Percentiles rank a stretch among this genome's conserved stretches.
These are phyloP conservation scores for Aspidiotus destructor DNA, from an alignment of 2,888 invertebrate genomes.

Conservation along the genomic window DNA sequence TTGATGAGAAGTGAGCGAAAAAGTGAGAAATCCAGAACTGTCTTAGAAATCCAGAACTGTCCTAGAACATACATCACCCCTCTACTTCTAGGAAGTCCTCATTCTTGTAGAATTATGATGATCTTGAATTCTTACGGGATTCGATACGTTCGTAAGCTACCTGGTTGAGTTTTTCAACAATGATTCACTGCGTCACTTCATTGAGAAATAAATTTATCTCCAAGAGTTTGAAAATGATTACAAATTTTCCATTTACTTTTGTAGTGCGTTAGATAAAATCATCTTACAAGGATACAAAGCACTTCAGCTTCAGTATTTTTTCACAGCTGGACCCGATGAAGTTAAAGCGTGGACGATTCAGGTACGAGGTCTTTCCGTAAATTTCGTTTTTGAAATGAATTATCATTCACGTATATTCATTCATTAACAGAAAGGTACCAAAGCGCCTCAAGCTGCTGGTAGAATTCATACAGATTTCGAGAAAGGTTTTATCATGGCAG, in stretches of 20 bases:
- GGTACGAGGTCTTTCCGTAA: slow-evolving; percentile 47
- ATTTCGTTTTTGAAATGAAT: slow-evolving; percentile 9
- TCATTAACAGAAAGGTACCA: slow-evolving; percentile 75
- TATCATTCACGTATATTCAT: neutral
- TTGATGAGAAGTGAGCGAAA: no score
- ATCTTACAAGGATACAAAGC: slow-evolving; percentile 95
- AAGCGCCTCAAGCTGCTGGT: slow-evolving; percentile 97
- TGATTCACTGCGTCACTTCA: neutral
- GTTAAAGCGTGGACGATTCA: slow-evolving; percentile 99
- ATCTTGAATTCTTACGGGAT: no score
- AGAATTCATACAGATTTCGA: slow-evolving; percentile 99
- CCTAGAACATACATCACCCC: no score
- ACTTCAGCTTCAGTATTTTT: slow-evolving; percentile 93
- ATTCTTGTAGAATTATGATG: no score
- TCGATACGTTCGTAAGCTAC: no score
- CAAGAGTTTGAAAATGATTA: neutral
- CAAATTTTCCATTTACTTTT: neutral
- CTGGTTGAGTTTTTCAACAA: no score
- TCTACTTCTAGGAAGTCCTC: no score
- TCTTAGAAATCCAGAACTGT: no score
- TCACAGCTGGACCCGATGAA: slow-evolving; percentile 94
- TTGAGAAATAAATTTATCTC: neutral
- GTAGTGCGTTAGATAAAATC: slow-evolving; percentile 87
- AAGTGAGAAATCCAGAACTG: no score
- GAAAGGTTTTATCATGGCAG: slow-evolving; percentile 99